Conservation (phyloP, 2,113 vertebrate species). For the Pelobates fuscus region DNA sequence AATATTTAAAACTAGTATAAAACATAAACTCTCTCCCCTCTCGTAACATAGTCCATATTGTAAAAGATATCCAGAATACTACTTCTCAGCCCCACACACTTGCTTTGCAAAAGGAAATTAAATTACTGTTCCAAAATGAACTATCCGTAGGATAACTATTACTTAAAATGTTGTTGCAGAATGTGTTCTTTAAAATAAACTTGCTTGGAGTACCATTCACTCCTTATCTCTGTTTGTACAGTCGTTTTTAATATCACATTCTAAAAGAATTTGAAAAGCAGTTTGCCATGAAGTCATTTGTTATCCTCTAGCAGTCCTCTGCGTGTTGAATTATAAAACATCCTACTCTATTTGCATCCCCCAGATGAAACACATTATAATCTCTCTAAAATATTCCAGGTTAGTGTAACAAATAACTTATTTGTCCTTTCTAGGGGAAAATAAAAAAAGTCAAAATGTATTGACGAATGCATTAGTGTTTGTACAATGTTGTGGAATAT, state of each 20-base stretch:
- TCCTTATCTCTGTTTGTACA: slow-evolving; percentile 99
- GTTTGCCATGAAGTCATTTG: slow-evolving; percentile 99
- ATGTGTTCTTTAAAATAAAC: slow-evolving; percentile 68
- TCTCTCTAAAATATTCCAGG: slow-evolving; percentile 78
- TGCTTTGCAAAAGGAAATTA: background rate
- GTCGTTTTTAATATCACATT: slow-evolving; percentile 99
- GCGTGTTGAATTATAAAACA: slow-evolving; percentile 97
- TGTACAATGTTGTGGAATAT: slow-evolving; percentile 70
- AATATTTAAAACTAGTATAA: too few species aligned
- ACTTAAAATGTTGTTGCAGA: slow-evolving; percentile 28
- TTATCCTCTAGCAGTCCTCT: slow-evolving; percentile 97
- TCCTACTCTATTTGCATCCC: slow-evolving; percentile 90
- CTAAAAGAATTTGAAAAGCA: slow-evolving; percentile 99
- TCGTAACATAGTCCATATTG: too few species aligned
- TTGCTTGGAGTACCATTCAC: slow-evolving; percentile 95
- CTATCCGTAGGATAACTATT: background rate
- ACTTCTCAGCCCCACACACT: too few species aligned
- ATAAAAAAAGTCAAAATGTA: slow-evolving; percentile 87
- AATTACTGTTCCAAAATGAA: slow-evolving; percentile 8
- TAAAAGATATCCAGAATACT: too few species aligned
- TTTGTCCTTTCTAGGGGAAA: slow-evolving; percentile 81
- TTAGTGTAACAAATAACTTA: slow-evolving; percentile 84
- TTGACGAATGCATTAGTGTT: slow-evolving; percentile 78
- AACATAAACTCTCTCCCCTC: too few species aligned
- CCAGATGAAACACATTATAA: slow-evolving; percentile 90